These are phyloP conservation scores for Brachionus calyciflorus DNA, from an alignment of 1,140 invertebrate genomes.

Conservation along the genomic window DNA sequence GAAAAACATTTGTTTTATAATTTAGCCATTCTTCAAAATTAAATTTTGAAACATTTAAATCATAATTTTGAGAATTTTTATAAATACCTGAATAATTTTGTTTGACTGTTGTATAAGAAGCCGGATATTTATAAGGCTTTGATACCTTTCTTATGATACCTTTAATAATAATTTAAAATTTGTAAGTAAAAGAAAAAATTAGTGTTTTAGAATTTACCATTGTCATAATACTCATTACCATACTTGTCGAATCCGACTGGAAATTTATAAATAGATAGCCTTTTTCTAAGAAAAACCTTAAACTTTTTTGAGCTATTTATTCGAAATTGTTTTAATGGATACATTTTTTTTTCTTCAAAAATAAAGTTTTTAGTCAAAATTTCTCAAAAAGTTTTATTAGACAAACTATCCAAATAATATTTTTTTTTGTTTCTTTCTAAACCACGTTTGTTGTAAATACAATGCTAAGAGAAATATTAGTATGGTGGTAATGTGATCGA, in stretches of 20 bases:
- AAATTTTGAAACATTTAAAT: background rate
- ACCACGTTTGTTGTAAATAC: too few relatives aligned
- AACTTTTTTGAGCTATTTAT: slow-evolving; percentile 11
- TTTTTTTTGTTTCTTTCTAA: too few relatives aligned
- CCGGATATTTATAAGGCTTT: background rate
- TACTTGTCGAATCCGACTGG: slow-evolving; percentile 21
- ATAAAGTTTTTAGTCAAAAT: too few relatives aligned
- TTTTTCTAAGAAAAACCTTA: background rate
- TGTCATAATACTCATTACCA: slow-evolving; percentile 28
- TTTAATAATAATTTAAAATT: background rate
- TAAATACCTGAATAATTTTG: background rate
- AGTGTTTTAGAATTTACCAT: background rate
- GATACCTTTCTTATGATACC: slow-evolving; percentile 9
- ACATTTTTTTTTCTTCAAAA: slow-evolving; percentile 31
- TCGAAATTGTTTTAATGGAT: slow-evolving; percentile 30
- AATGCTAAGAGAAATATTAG: too few relatives aligned
- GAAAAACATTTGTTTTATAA: slow-evolving; percentile 27
- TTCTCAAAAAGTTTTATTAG: too few relatives aligned
- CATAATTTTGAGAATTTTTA: background rate
- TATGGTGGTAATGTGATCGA: too few relatives aligned
- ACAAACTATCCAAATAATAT: too few relatives aligned
- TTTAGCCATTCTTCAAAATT: slow-evolving; percentile 23
- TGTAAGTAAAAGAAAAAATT: background rate
- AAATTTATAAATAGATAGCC: background rate
- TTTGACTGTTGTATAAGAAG: background rate